Percentiles rank a stretch among this genome's conserved stretches.
phyloP scores from a whole-genome alignment of 37 sponge, comb jelly and placozoan species.

The Hexactinellida sp. region DNA sequence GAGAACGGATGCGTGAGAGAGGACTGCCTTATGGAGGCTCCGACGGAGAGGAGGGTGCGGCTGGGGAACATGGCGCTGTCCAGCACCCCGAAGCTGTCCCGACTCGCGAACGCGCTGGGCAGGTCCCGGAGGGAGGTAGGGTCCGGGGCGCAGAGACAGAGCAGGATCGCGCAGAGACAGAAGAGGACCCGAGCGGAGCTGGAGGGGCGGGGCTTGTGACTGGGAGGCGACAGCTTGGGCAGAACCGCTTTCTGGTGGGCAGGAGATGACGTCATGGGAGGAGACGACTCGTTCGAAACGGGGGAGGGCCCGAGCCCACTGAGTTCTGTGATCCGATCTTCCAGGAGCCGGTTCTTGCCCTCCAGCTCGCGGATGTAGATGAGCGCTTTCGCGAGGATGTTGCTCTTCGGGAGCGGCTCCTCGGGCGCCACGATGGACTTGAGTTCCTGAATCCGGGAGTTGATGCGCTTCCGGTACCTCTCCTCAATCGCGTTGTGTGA shows the following conservation, averaged over 20 bases:
- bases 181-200: background rate
- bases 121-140: background rate
- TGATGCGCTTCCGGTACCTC: constrained; percentile 1
- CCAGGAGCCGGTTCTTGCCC: background rate
- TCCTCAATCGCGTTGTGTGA: background rate
- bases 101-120: background rate
- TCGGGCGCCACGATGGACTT: background rate
- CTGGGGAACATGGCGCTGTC: background rate
- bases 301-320: background rate
- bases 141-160: background rate
- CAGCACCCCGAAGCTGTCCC: background rate
- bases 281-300: background rate
- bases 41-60: background rate
- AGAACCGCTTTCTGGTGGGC: background rate
- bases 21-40: background rate
- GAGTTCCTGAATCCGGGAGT: background rate
- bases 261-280: background rate
- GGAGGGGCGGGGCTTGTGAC: background rate
- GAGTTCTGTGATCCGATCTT: background rate
- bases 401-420: background rate
- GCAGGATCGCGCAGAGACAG: background rate
- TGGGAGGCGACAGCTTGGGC: background rate
- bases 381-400: constrained; percentile 1
- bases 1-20: background rate
- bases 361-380: background rate